Base-by-base conservation (phyloP, 2,888 invertebrate genomes). In the Euzetes globulus region DNA sequence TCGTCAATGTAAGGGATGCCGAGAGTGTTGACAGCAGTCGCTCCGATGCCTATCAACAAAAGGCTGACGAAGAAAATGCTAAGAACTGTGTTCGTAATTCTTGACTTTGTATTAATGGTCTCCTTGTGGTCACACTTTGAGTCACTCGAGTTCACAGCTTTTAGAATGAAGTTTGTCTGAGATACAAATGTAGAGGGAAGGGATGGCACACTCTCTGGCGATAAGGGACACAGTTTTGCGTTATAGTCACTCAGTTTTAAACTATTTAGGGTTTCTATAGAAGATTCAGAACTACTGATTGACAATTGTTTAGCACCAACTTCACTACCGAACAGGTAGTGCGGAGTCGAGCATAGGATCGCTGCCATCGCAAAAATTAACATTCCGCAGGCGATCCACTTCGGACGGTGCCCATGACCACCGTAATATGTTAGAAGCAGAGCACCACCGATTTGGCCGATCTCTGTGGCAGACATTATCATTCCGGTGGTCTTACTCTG, bases 1-100 rank as follows among this genome's bases (percentile, higher is more conserved):
- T 94, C 94, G 80, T 94, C 94, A 78, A 94, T 92, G 82, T 92
- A 94, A 5, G 94, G 94, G 80, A 94, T 94, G 22, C 94, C 94
- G 58, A 94, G 86, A 25, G 94, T 94, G 79, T 92, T 91, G 74
- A 94, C 92, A 17, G 94, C 92, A 0, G 94, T 94, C 84, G 93
- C 93, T 0, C 94, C 94, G 84, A 94, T 90, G 71, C 94, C 94
- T 52, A 94, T 92, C 76, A 92, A 91, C 72, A 94, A 85, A 79
- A 94, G 85, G 80, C 92, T 92, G 79, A 91, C 86, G 84, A 94
- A 92, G 84, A 94, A 91, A 85, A 94, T 92, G 72, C 89, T 90
- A 79, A 94, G 85, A 72, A 94, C 92, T 76, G 91, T 78, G 19
- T 77, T 78, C 0, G 80, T 80, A 1, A 78, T 76, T n/a, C 74